Evolutionary conservation across 1,140 invertebrate genomes (phyloP).

Genomic region (Neodiprion fabricii): DNA sequence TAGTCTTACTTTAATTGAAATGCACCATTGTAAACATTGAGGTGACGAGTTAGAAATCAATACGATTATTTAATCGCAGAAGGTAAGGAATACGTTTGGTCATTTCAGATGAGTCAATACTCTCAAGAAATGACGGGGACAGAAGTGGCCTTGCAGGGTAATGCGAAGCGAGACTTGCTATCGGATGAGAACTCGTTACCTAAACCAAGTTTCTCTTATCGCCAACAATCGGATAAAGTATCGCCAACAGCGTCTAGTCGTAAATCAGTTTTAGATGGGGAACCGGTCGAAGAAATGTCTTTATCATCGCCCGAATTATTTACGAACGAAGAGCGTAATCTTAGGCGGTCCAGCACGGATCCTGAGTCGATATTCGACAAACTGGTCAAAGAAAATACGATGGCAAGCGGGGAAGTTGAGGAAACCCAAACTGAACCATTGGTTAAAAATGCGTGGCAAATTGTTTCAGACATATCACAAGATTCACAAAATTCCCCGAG

Average conservation of each 20-base stretch:
- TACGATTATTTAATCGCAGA: too few relatives aligned
- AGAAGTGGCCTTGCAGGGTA: neutral
- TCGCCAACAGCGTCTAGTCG: neutral
- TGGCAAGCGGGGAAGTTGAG: too few relatives aligned
- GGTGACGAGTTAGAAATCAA: too few relatives aligned
- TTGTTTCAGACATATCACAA: neutral
- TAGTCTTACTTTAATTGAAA: neutral
- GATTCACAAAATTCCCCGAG: neutral
- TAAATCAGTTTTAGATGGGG: neutral
- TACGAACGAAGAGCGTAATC: neutral
- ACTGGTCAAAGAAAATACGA: too few relatives aligned
- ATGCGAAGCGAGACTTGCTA: neutral
- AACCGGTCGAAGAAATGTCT: neutral
- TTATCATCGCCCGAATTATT: neutral
- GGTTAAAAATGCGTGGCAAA: too few relatives aligned
- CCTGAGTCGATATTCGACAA: too few relatives aligned
- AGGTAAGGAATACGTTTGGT: neutral
- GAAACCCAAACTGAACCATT: too few relatives aligned
- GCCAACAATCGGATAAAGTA: neutral
- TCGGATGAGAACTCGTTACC: neutral
- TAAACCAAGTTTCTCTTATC: neutral
- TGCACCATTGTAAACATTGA: too few relatives aligned
- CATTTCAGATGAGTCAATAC: neutral
- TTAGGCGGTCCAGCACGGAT: too few relatives aligned
- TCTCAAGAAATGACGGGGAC: neutral